These are phyloP conservation scores for Pyrocoelia pectoralis DNA, from an alignment of 2,888 invertebrate species.

Conservation along the genomic window DNA sequence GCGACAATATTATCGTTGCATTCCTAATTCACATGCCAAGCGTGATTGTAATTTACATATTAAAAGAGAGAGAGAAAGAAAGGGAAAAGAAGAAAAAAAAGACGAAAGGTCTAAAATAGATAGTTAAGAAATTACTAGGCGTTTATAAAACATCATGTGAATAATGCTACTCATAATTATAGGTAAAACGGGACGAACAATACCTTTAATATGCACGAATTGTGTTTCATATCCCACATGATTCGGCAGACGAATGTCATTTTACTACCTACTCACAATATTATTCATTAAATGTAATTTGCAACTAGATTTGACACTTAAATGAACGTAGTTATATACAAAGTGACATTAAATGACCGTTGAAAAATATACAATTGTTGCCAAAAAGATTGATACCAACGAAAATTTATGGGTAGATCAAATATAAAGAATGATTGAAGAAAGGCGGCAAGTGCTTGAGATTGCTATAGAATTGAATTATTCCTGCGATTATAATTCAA, in stretches of 20 bases:
- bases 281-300: background rate
- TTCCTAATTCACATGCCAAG: constrained; percentile 12
- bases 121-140: constrained; percentile 5
- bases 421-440: too few relatives aligned
- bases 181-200: constrained; percentile 17
- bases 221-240: background rate
- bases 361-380: background rate
- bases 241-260: background rate
- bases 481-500: too few relatives aligned
- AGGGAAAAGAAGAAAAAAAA: constrained; percentile 3
- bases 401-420: too few relatives aligned
- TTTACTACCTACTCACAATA: background rate
- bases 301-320: background rate
- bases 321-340: background rate
- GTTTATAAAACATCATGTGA: constrained; percentile 8
- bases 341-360: background rate
- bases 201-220: background rate
- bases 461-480: too few relatives aligned
- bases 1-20: constrained; percentile 14
- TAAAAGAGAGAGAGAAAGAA: background rate
- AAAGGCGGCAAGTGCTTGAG: too few relatives aligned
- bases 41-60: constrained; percentile 10
- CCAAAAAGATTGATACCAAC: too few relatives aligned
- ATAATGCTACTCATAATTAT: constrained; percentile 8
- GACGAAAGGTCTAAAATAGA: background rate